Conservation (phyloP, 2,888 invertebrate species). For the Yponomeuta malinellus region DNA sequence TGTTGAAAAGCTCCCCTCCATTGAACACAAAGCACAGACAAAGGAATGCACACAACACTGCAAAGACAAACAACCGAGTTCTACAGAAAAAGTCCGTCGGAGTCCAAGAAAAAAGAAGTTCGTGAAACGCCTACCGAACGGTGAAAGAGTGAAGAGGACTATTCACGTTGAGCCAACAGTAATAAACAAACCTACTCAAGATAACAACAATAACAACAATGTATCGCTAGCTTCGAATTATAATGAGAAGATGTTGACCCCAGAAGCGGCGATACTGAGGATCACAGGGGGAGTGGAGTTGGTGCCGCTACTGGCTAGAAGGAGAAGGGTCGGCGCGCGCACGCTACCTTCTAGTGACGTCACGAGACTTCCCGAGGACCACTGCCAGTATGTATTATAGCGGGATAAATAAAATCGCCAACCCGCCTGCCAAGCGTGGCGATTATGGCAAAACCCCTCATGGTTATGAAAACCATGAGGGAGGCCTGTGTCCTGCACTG, state of each 20-base stretch:
- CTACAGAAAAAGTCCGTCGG: slow-evolving; percentile 17
- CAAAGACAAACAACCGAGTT: neutral
- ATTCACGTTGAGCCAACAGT: slow-evolving; percentile 39
- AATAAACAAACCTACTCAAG: neutral
- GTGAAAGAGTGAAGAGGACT: slow-evolving; percentile 42
- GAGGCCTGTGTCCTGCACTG: no score
- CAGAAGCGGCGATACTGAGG: slow-evolving; percentile 54
- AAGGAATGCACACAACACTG: neutral
- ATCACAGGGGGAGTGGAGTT: slow-evolving; percentile 83
- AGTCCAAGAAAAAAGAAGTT: slow-evolving; percentile 40
- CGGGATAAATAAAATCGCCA: neutral
- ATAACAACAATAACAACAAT: neutral
- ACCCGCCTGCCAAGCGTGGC: no score
- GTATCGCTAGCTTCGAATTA: neutral
- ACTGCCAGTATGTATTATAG: slow-evolving; percentile 54
- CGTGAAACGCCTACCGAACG: slow-evolving; percentile 51
- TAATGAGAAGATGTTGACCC: slow-evolving; percentile 49
- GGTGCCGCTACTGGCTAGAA: slow-evolving; percentile 83
- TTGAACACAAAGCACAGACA: slow-evolving; percentile 24
- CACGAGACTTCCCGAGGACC: slow-evolving; percentile 58
- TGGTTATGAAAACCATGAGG: no score
- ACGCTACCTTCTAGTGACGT: slow-evolving; percentile 67
- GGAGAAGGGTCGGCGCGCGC: slow-evolving; percentile 71
- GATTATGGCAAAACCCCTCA: no score
- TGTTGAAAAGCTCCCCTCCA: slow-evolving; percentile 53